phyloP scores from a whole-genome alignment of 2,888 invertebrate genomes.

The Caenorhabditis macrosperma region DNA sequence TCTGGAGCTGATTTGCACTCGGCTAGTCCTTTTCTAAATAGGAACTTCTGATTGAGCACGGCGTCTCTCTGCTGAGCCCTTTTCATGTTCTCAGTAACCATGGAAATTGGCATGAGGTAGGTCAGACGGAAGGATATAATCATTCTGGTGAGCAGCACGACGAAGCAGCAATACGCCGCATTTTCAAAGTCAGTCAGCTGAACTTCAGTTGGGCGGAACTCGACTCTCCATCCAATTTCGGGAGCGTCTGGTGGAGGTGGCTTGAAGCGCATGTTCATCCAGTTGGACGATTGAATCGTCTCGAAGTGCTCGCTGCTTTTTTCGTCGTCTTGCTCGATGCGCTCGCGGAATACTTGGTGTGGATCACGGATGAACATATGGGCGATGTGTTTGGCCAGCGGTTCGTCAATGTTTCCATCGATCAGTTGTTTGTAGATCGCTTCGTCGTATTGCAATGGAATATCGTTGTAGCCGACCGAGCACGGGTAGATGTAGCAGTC shows the following conservation, averaged over 20 bases:
- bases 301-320: constrained; percentile 99
- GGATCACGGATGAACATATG: constrained; percentile 98
- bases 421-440: constrained; percentile 85
- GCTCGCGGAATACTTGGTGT: constrained; percentile 90
- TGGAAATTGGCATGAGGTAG: constrained; percentile 92
- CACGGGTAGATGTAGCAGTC: constrained; percentile 94
- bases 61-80: constrained; percentile 94
- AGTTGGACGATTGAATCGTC: constrained; percentile 81
- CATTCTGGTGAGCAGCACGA: constrained; percentile 95
- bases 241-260: constrained; percentile 94
- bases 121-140: constrained; percentile 96
- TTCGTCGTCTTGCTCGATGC: constrained; percentile 92
- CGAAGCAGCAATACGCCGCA: constrained; percentile 97
- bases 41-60: constrained; percentile 89
- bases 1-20: constrained; percentile 78
- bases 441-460: constrained; percentile 84
- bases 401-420: constrained; percentile 92
- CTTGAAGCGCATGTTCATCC: constrained; percentile 80
- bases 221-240: constrained; percentile 98
- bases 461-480: constrained; percentile 91
- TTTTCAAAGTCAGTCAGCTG: constrained; percentile 99
- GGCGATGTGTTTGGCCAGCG: constrained; percentile 94
- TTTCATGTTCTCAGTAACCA: constrained; percentile 90
- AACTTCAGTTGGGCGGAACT: constrained; percentile 96
- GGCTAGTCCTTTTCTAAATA: constrained; percentile 85